A percentile compares a stretch with the other conserved stretches of the same genome.
These are phyloP conservation scores for Tetramorium simillimum DNA, from an alignment of 1,140 invertebrate species.

Conservation along the genomic window DNA sequence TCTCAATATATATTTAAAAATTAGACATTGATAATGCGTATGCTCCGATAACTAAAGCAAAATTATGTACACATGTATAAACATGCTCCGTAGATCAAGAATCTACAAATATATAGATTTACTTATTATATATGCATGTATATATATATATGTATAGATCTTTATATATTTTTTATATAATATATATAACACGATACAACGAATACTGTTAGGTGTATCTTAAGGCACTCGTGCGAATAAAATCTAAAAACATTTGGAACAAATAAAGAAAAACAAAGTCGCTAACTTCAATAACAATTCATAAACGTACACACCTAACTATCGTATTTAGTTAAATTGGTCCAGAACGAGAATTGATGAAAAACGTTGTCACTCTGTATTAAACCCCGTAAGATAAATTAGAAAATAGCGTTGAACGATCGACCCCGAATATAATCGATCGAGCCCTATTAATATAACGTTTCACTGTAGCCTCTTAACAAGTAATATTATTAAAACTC, in stretches of 20 bases:
- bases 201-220: constrained; percentile 80
- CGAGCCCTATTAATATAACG: constrained; percentile 67
- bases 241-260: constrained; percentile 72
- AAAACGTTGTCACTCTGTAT: constrained; percentile 58
- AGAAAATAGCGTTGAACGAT: constrained; percentile 58
- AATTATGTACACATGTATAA: constrained; percentile 67
- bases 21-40: constrained; percentile 47
- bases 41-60: constrained; percentile 62
- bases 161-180: constrained; percentile 63
- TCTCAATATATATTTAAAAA: constrained; percentile 50
- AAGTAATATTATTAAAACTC: constrained; percentile 59
- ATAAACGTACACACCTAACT: constrained; percentile 69
- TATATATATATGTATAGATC: constrained; percentile 59
- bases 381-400: constrained; percentile 62
- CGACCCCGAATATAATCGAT: constrained; percentile 47
- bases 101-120: constrained; percentile 61
- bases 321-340: constrained; percentile 63
- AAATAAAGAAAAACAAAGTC: constrained; percentile 69
- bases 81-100: constrained; percentile 55
- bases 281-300: constrained; percentile 69
- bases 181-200: constrained; percentile 72
- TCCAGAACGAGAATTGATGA: constrained; percentile 63
- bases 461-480: constrained; percentile 66
- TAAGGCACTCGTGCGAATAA: constrained; percentile 81
- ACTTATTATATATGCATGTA: constrained; percentile 54